These are phyloP conservation scores for Formica selysi DNA, from an alignment of 1,140 invertebrate genomes.

Conservation along the genomic window DNA sequence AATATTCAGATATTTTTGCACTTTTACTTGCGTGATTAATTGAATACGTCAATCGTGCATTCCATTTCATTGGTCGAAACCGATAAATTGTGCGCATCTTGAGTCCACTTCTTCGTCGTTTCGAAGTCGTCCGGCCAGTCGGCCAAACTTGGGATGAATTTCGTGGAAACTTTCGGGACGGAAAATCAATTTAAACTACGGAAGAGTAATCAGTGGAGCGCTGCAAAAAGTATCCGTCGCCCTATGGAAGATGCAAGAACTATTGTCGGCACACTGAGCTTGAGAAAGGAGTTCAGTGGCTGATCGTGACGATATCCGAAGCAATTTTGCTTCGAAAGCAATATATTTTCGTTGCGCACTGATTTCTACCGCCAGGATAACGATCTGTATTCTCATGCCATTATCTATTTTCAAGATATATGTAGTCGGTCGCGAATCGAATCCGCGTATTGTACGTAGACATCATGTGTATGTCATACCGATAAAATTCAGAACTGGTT, in stretches of 20 bases:
- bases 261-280: constrained; percentile 31
- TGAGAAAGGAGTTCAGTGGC: not conserved
- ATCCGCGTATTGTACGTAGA: constrained; percentile 18
- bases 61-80: constrained; percentile 15
- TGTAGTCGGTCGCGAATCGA: constrained; percentile 11
- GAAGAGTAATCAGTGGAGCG: constrained; percentile 45
- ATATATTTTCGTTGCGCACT: constrained; percentile 39
- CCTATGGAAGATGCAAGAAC: constrained; percentile 45
- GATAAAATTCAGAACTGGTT: constrained; percentile 34
- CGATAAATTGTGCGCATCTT: constrained; percentile 33
- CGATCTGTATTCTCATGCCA: constrained; percentile 44
- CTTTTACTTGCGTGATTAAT: not conserved
- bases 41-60: not conserved
- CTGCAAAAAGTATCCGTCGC: constrained; percentile 53
- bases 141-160: constrained; percentile 58
- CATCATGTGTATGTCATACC: constrained; percentile 20
- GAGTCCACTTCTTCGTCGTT: constrained; percentile 45
- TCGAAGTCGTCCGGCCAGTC: constrained; percentile 48
- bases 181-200: constrained; percentile 59
- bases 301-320: constrained; percentile 23
- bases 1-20: not conserved
- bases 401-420: constrained; percentile 33
- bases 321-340: constrained; percentile 24
- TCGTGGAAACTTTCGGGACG: constrained; percentile 44
- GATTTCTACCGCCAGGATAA: constrained; percentile 42